A percentile compares a stretch with the other conserved stretches of the same genome.
Conservation (phyloP, 2,797 vertebrate species). For the Rhinogobio ventralis region DNA sequence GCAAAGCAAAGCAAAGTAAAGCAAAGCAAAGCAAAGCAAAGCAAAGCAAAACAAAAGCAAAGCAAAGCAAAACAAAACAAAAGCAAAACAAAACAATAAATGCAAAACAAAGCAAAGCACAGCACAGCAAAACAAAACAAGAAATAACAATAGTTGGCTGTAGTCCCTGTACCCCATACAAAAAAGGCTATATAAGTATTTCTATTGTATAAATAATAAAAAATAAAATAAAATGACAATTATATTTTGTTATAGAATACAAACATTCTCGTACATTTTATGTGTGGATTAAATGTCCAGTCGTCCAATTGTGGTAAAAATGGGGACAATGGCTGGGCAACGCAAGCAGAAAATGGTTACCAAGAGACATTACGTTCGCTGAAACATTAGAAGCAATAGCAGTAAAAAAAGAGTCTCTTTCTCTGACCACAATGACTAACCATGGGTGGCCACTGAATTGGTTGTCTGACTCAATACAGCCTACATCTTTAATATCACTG, state of each 20-base stretch:
- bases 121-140: too few relatives aligned
- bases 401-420: constrained; percentile 40
- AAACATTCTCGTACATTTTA: not conserved
- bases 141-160: not conserved
- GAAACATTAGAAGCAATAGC: constrained; percentile 39
- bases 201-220: not conserved
- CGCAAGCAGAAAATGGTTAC: constrained; percentile 51
- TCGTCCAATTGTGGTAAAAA: constrained; percentile 33
- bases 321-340: constrained; percentile 43
- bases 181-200: not conserved
- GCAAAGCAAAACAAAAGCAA: too few relatives aligned
- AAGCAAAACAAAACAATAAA: too few relatives aligned
- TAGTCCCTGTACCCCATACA: not conserved
- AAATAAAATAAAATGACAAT: not conserved
- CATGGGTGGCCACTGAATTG: constrained; percentile 52
- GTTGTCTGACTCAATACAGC: constrained; percentile 40
- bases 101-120: too few relatives aligned
- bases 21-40: too few relatives aligned
- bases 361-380: constrained; percentile 46
- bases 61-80: too few relatives aligned
- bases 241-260: not conserved
- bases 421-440: constrained; percentile 56
- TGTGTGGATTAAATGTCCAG: not conserved
- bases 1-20: too few relatives aligned
- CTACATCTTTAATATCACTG: constrained; percentile 51